Percentiles rank a stretch among this genome's conserved stretches.
These are phyloP conservation scores for Saguinus imperator DNA, from an alignment of 2,113 vertebrate genomes.

Conservation along the genomic window DNA sequence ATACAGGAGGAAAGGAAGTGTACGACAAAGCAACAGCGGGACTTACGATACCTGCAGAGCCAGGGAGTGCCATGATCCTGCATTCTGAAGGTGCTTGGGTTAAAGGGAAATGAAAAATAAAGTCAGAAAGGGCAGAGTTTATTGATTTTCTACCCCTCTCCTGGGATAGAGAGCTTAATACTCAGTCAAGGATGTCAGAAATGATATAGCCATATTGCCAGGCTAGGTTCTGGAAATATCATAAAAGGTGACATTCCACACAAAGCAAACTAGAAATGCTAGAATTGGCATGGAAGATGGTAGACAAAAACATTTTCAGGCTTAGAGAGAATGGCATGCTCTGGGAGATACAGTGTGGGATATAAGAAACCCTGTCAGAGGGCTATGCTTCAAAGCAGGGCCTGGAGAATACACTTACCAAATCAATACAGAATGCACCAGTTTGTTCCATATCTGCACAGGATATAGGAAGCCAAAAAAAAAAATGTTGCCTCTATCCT, in stretches of 20 bases:
- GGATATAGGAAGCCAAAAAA: neutral
- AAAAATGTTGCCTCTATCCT: neutral
- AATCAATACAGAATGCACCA: neutral
- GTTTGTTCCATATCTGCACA: neutral
- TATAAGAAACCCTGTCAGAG: neutral
- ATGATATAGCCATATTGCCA: neutral
- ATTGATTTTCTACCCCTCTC: neutral
- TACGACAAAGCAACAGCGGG: neutral
- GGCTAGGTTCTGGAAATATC: neutral
- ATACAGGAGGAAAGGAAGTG: neutral
- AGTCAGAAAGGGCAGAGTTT: neutral
- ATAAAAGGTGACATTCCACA: neutral
- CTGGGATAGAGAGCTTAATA: neutral
- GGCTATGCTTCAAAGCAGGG: neutral
- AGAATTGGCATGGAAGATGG: neutral
- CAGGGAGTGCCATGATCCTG: neutral
- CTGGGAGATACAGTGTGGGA: neutral
- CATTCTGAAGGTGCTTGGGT: neutral
- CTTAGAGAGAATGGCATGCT: neutral
- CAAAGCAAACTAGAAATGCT: neutral
- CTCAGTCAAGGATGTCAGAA: neutral
- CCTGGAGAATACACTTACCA: neutral
- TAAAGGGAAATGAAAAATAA: neutral
- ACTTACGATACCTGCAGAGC: neutral
- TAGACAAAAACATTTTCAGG: neutral